Base-by-base conservation (phyloP, 2,888 invertebrate species). In the Imbricaverruca yamaguchii region DNA sequence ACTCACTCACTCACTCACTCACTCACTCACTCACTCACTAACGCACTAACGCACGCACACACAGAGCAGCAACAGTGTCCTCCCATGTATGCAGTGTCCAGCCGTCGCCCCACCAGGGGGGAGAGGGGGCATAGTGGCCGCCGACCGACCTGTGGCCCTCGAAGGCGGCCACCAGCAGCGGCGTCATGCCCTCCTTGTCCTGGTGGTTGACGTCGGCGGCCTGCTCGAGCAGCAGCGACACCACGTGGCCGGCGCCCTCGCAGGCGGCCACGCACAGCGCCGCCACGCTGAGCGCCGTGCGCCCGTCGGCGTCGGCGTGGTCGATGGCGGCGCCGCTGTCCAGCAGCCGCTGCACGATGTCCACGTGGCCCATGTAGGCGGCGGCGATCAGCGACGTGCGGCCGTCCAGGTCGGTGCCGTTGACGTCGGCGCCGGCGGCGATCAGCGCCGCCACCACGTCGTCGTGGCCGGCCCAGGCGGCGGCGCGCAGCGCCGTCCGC, bases 281-380 rank as follows among this genome's bases (percentile, higher is more conserved):
- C 0, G 96, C 95, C 63, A 96, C 95, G 39, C 93, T 93, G 12
- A 96, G 88, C 0, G 96, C 96, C 25, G 95, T 96, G 83, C 84
- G 83, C 53, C 85, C 85, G 81, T 85, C 84, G 78, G 83, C 83
- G 80, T 86, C 85, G 78, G 81, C 82, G 74, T 84, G 95, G 87
- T 96, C 93, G 53, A 95, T 92, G 85, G 92, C 90, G 0, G 95
- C 96, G 2, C 94, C 94, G 82, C 92, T 92, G 84, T 93, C 93
- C 15, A 96, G 88, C 74, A 96, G 88, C 83, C 93, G 92, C 83
- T 93, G 92, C 56, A 96, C 95, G 83, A 96, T 95, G 85, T 94
- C 94, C n/a, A 93, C 92, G 88, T 96, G 96, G 0, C 96, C 95
- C 97, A 97, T 97, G 88, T 97, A 97, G 0, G 97, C 96, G 1